Evolutionary conservation across 2,113 vertebrate species (phyloP).

Genomic region (Psephotus haematonotus): DNA sequence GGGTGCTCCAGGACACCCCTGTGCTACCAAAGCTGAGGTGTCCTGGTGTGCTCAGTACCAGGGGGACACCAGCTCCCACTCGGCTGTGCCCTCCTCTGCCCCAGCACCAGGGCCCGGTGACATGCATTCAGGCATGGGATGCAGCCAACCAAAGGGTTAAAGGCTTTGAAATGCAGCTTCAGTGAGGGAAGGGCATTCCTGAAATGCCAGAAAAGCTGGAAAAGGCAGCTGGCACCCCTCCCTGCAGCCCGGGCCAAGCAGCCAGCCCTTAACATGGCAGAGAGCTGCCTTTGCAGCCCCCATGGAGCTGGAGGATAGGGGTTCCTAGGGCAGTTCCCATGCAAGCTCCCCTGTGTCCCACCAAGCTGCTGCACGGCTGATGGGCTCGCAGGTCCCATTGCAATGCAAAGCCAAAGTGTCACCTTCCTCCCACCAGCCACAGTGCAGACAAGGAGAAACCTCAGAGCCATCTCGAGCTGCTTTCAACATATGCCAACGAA

Average conservation of each 20-base stretch:
- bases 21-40: not conserved
- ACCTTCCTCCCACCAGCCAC: not conserved
- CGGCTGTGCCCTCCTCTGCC: not conserved
- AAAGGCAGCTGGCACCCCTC: constrained; percentile 42
- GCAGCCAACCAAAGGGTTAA: constrained; percentile 13
- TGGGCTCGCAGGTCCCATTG: not conserved
- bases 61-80: not conserved
- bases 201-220: constrained; percentile 39
- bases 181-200: constrained; percentile 15
- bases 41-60: accelerated
- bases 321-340: not conserved
- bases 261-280: not conserved
- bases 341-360: not conserved
- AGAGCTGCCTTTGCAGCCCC: not conserved
- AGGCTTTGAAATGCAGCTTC: constrained; percentile 17
- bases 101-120: not conserved
- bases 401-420: not conserved
- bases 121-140: not conserved
- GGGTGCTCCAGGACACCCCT: not conserved
- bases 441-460: not conserved
- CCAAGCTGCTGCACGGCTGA: not conserved
- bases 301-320: not conserved
- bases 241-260: not conserved
- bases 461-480: not conserved
- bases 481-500: not conserved